A percentile compares a stretch with the other conserved stretches of the same genome.
phyloP scores from a whole-genome alignment of 2,113 vertebrate genomes.

The Sus scrofa region DNA sequence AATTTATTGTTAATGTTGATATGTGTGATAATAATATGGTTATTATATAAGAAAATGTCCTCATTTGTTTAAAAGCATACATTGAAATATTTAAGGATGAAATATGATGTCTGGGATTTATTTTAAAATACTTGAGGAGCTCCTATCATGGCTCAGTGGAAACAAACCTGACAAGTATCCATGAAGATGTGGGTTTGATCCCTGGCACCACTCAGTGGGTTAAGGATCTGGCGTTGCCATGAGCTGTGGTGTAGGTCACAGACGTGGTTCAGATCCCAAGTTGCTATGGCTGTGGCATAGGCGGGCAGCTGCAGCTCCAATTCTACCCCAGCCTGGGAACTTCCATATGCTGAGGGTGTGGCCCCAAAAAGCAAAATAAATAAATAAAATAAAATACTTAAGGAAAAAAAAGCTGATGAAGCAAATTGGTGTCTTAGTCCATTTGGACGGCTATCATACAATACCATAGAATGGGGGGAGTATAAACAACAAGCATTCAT shows the following conservation, averaged over 20 bases:
- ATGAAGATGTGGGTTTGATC: no score
- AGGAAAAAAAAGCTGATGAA: neutral
- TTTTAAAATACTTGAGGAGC: slow-evolving; percentile 5
- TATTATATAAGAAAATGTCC: slow-evolving; percentile 9
- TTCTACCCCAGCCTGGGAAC: no score
- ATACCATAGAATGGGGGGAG: neutral
- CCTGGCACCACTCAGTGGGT: no score
- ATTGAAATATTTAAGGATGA: slow-evolving; percentile 10
- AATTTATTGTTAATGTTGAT: slow-evolving; percentile 6
- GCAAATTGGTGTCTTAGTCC: neutral
- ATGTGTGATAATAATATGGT: neutral
- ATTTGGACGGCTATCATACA: neutral
- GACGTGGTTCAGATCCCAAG: no score
- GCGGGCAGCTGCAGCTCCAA: no score
- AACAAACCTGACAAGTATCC: no score
- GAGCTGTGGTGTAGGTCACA: no score
- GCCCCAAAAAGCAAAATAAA: no score
- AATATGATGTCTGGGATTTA: neutral
- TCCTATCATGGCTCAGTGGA: no score
- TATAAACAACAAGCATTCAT: neutral
- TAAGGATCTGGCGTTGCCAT: no score
- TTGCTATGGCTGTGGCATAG: no score
- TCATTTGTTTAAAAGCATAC: neutral
- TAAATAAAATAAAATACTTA: neutral
- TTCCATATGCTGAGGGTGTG: no score